Conservation (phyloP, 2,113 vertebrate species). For the Trochalopteron elliotii region DNA sequence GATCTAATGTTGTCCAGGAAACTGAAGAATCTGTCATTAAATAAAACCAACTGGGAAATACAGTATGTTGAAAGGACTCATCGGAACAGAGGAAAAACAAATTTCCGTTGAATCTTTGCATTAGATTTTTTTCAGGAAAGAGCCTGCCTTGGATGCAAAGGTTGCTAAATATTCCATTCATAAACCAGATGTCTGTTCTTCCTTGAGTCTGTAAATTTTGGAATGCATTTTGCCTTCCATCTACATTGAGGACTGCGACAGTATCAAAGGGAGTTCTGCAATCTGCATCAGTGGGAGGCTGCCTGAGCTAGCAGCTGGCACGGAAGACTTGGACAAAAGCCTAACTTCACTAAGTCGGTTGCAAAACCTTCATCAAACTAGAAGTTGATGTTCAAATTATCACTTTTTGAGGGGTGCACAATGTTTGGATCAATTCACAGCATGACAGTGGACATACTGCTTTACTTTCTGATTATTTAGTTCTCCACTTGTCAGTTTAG, state of each 20-base stretch:
- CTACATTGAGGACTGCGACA: not conserved
- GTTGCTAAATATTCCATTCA: conserved; percentile 37
- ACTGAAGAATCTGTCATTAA: conserved; percentile 35
- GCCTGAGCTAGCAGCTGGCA: conserved; percentile 34
- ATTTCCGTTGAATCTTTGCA: not conserved
- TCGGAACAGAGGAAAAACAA: not conserved
- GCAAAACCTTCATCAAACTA: not conserved
- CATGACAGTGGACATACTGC: not conserved
- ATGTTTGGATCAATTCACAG: not conserved
- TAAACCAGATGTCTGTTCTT: conserved; percentile 22
- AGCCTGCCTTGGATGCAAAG: not conserved
- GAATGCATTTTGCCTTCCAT: not conserved
- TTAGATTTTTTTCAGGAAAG: conserved; percentile 11
- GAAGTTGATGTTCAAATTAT: not conserved
- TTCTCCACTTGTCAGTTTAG: not conserved
- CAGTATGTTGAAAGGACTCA: not conserved
- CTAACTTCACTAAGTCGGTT: not conserved
- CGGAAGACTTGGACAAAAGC: not conserved
- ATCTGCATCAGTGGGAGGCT: conserved; percentile 44
- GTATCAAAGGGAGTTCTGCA: conserved; percentile 28
- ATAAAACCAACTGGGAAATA: conserved; percentile 21
- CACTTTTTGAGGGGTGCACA: not conserved
- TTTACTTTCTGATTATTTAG: not conserved
- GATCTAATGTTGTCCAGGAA: conserved; percentile 38
- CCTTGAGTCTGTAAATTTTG: conserved; percentile 19